Conservation (phyloP, 2,797 vertebrate genomes). For the Tenualosa ilisha region DNA sequence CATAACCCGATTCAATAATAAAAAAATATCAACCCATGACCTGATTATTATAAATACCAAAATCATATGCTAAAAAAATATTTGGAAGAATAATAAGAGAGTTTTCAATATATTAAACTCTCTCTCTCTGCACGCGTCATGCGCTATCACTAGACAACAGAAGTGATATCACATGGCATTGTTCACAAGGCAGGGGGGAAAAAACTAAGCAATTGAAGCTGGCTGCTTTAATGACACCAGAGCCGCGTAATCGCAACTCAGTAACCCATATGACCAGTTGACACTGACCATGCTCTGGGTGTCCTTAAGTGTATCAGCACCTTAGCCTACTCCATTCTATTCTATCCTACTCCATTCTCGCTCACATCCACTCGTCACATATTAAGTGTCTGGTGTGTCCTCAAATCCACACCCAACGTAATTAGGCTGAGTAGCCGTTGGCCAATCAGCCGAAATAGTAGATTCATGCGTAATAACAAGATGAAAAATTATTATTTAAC, state of each 20-base stretch:
- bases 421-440: not conserved
- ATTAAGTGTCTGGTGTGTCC: not conserved
- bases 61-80: too few relatives aligned
- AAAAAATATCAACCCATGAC: too few relatives aligned
- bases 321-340: not conserved
- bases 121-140: not conserved
- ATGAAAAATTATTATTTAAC: not conserved
- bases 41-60: too few relatives aligned
- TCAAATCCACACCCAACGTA: not conserved
- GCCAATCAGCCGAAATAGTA: not conserved
- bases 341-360: not conserved
- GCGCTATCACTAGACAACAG: not conserved
- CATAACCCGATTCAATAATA: not conserved
- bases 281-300: constrained; percentile 17
- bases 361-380: not conserved
- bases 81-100: too few relatives aligned
- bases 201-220: not conserved
- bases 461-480: not conserved
- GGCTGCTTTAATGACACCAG: constrained; percentile 35
- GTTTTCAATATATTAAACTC: too few relatives aligned
- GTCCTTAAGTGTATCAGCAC: constrained; percentile 10
- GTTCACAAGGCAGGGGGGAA: not conserved
- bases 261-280: constrained; percentile 58
- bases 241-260: constrained; percentile 44
- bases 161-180: not conserved